Evolutionary conservation across 2,797 vertebrate genomes (phyloP).

Genomic region (Danio jaintianensis): DNA sequence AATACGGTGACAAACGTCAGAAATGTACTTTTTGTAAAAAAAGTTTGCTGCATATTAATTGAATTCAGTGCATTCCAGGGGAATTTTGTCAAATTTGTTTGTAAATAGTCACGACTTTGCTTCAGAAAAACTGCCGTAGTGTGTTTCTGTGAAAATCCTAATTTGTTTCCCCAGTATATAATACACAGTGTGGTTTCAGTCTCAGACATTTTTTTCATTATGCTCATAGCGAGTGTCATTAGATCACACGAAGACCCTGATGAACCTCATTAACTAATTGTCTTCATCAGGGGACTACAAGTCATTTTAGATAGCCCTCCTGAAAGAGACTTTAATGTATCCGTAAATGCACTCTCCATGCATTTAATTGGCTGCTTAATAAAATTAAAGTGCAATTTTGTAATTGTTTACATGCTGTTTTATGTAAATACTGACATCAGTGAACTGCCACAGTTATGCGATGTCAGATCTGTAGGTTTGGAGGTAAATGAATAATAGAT

Average conservation of each 20-base stretch:
- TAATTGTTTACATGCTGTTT: slow-evolving; percentile 8
- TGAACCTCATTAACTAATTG: slow-evolving; percentile 36
- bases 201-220: slow-evolving; percentile 19
- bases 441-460: not conserved
- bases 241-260: not conserved
- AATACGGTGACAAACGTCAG: too few species aligned
- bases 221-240: slow-evolving; percentile 2
- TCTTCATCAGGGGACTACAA: not conserved
- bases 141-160: not conserved
- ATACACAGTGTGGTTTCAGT: not conserved
- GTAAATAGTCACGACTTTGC: not conserved
- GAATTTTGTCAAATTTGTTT: too few species aligned
- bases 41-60: too few species aligned
- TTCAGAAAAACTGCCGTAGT: not conserved
- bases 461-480: not conserved
- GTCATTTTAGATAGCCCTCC: not conserved
- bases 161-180: not conserved
- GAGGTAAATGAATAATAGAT: not conserved
- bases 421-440: slow-evolving; percentile 21
- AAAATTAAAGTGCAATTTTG: slow-evolving; percentile 1
- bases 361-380: slow-evolving; percentile 21
- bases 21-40: too few species aligned
- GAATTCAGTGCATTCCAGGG: too few species aligned
- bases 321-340: slow-evolving; percentile 21
- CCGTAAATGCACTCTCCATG: slow-evolving; percentile 32